phyloP scores from a whole-genome alignment of 2,797 vertebrate species.

The Falco naumanni region DNA sequence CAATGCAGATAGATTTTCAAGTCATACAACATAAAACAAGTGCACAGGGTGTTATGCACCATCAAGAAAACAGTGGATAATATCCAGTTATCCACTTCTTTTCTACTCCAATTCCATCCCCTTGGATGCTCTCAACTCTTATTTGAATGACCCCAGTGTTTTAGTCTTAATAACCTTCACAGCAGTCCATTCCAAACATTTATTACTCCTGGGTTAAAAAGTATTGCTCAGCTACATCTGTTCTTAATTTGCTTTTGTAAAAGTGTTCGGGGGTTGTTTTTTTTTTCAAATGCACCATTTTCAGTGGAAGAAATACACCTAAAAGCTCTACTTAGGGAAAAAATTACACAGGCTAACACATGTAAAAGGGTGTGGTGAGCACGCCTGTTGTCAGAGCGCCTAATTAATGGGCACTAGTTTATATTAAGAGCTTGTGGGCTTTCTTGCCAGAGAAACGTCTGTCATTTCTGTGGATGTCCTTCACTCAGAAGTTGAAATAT shows the following conservation, averaged over 20 bases:
- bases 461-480: background rate
- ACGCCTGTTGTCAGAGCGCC: background rate
- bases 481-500: background rate
- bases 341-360: background rate
- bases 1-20: slow-evolving; percentile 53
- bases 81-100: slow-evolving; percentile 67
- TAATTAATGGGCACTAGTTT: background rate
- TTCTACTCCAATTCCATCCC: slow-evolving; percentile 63
- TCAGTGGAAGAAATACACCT: background rate
- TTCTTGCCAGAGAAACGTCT: background rate
- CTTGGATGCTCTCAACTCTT: slow-evolving; percentile 64
- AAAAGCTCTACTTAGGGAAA: slow-evolving; percentile 13
- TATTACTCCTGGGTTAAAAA: slow-evolving; percentile 73
- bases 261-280: background rate
- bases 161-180: slow-evolving; percentile 75
- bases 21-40: slow-evolving; percentile 59
- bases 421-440: background rate
- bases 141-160: slow-evolving; percentile 72
- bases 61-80: slow-evolving; percentile 56
- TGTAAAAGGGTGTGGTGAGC: slow-evolving; percentile 9
- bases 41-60: slow-evolving; percentile 40
- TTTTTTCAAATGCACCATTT: background rate
- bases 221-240: slow-evolving; percentile 68
- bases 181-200: slow-evolving; percentile 73
- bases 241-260: slow-evolving; percentile 67